Conservation (phyloP, 2,113 vertebrate species). For the Scopus umbretta region DNA sequence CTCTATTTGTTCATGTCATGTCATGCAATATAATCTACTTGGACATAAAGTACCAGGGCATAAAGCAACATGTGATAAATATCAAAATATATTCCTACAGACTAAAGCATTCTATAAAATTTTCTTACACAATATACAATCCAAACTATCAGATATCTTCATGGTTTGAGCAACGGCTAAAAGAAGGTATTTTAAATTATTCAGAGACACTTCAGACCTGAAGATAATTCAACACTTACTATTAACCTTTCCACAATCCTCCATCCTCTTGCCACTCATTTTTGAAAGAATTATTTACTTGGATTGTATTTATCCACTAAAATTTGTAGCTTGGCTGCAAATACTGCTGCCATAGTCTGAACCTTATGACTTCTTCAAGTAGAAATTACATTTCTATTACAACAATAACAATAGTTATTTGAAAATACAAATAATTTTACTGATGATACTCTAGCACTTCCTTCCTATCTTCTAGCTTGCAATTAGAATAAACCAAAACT, state of each 20-base stretch:
- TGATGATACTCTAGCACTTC: background rate
- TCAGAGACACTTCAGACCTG: background rate
- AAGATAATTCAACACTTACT: background rate
- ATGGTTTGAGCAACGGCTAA: background rate
- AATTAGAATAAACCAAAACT: background rate
- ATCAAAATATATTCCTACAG: background rate
- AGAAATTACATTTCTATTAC: background rate
- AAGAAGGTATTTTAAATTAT: background rate
- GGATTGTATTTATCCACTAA: background rate
- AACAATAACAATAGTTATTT: background rate
- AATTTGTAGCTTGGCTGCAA: background rate
- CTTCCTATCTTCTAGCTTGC: background rate
- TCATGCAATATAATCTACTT: background rate
- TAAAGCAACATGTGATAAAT: background rate
- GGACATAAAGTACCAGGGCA: background rate
- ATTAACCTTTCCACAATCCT: background rate
- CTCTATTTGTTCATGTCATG: background rate
- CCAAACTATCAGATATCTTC: background rate
- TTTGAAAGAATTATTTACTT: background rate
- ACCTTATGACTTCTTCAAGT: background rate
- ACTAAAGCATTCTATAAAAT: background rate
- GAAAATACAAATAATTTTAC: background rate
- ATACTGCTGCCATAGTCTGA: background rate
- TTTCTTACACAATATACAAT: background rate
- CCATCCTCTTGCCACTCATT: background rate